Base-by-base conservation (phyloP, 2,888 invertebrate genomes). In the Miltochrista miniata region DNA sequence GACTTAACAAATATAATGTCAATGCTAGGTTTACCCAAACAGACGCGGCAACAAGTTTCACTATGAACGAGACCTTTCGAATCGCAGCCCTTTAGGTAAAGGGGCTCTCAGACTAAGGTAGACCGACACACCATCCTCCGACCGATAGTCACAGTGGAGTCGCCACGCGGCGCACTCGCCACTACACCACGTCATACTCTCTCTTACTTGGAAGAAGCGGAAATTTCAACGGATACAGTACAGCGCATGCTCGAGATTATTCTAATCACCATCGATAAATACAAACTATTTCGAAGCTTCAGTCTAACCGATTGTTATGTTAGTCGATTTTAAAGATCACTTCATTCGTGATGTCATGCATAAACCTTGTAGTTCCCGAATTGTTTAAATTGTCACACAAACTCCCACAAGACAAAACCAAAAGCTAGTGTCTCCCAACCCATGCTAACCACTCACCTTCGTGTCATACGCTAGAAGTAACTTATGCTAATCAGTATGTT, bases 151-250 rank as follows among this genome's bases (percentile, higher is more conserved):
- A 64, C 74, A 78, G 76, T 72, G 74, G 72, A 79, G 76, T 69
- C 75, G 74, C 74, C 74, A 56, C 77, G 78, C 70, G 71, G 72
- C 72, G 59, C 65, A 62, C 63, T 63, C 64, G 62, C 12, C 59
- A 49, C 67, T 68, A 68, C 59, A 59, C 60, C 68, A 56, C 52
- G 51, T 48, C 18, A 67, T 53, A 58, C 64, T 61, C 65, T 68
- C 66, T 70, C 72, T 77, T 72, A 76, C 79, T 84, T 81, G 76
- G 82, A 87, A 87, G 79, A 88, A 89, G 90, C 90, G 83, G 81
- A 80, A 87, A 83, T 86, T 80, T 87, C 87, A 88, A 88, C 83
- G 83, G 78, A 87, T 86, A 90, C 86, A 88, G 90, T 86, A 90
- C 86, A 88, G 90, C 90, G 88, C 90, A 90, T 90, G 90, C 90